Conservation (phyloP, 1,140 invertebrate genomes). For the Cotesia typhae region DNA sequence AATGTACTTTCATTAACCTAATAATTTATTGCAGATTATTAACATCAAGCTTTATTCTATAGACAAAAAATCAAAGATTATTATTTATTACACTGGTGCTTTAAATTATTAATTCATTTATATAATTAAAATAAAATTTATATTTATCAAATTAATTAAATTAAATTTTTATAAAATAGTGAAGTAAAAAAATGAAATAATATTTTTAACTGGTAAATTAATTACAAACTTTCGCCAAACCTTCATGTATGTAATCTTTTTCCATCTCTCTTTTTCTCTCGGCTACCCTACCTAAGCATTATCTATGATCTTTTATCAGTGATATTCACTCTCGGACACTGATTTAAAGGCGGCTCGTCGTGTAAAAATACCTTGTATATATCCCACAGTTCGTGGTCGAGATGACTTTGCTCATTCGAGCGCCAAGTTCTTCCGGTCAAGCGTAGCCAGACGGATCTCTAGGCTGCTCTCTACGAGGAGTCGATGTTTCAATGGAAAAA, state of each 20-base stretch:
- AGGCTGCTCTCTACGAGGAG: background rate
- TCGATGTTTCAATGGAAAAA: too few relatives aligned
- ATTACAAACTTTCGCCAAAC: slow-evolving; percentile 5
- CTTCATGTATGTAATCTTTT: background rate
- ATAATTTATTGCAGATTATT: too few relatives aligned
- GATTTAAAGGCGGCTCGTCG: slow-evolving; percentile 15
- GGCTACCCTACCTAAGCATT: background rate
- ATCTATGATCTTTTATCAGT: slow-evolving; percentile 25
- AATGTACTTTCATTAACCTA: too few relatives aligned
- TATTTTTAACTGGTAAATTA: background rate
- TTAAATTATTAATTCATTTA: too few relatives aligned
- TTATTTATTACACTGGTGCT: too few relatives aligned
- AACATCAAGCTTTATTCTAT: too few relatives aligned
- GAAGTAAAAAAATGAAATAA: too few relatives aligned
- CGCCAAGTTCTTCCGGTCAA: slow-evolving; percentile 30
- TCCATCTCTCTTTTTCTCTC: background rate
- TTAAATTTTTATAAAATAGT: background rate
- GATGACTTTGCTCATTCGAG: slow-evolving; percentile 32
- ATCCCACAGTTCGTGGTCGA: slow-evolving; percentile 15
- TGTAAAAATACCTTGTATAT: background rate
- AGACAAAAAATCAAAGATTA: too few relatives aligned
- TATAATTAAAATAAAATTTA: too few relatives aligned
- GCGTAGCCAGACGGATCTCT: slow-evolving; percentile 28
- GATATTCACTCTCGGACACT: slow-evolving; percentile 1
- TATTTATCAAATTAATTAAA: background rate